Evolutionary conservation across 2,888 invertebrate species (phyloP).

Genomic region (Oscheius sp.): DNA sequence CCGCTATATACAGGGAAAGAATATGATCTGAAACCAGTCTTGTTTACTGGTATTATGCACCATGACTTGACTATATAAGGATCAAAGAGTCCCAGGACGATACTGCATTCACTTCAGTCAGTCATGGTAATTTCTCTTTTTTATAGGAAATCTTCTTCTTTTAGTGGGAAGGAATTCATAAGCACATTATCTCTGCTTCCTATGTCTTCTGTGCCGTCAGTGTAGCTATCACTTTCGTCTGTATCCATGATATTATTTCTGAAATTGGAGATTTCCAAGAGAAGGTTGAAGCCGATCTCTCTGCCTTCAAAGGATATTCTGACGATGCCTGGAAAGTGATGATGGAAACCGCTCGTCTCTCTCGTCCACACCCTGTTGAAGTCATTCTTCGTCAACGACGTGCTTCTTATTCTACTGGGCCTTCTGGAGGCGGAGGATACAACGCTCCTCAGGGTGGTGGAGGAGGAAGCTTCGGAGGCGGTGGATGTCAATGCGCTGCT

Average conservation of each 20-base stretch:
- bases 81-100: neutral
- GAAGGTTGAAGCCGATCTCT: conserved; percentile 21
- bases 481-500: neutral
- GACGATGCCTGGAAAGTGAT: conserved; percentile 32
- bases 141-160: neutral
- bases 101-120: neutral
- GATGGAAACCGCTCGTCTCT: neutral
- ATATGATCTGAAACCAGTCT: neutral
- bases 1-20: neutral
- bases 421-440: conserved; percentile 1
- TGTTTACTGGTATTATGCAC: neutral
- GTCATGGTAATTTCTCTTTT: neutral
- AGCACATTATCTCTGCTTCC: conserved; percentile 19
- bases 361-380: neutral
- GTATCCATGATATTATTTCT: conserved; percentile 20
- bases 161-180: conserved; percentile 19
- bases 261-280: conserved; percentile 27
- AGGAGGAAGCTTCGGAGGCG: neutral
- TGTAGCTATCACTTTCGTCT: conserved; percentile 9
- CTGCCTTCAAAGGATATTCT: conserved; percentile 23
- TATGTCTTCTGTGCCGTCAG: conserved; percentile 12
- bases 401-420: neutral
- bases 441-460: neutral
- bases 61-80: neutral
- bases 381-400: conserved; percentile 18